Evolutionary conservation across 2,113 vertebrate genomes (phyloP).

Genomic region (Myrmophylax atrothorax): DNA sequence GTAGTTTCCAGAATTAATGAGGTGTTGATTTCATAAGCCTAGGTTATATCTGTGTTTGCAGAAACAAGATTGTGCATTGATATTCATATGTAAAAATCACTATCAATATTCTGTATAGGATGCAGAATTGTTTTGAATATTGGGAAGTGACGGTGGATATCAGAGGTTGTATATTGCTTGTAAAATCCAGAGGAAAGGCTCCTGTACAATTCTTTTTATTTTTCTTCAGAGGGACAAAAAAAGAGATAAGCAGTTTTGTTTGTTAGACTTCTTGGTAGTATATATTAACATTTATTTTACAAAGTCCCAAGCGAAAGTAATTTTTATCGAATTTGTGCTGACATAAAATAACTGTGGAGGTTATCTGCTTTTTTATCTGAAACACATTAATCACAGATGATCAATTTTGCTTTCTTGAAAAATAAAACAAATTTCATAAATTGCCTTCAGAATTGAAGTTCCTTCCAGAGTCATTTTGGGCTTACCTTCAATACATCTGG

Average conservation of each 20-base stretch:
- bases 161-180: neutral
- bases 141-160: neutral
- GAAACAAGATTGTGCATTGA: neutral
- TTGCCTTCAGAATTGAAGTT: neutral
- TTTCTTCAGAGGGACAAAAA: neutral
- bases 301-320: neutral
- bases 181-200: neutral
- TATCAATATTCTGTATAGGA: neutral
- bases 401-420: neutral
- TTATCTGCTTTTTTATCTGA: neutral
- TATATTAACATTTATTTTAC: neutral
- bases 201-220: neutral
- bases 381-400: neutral
- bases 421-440: neutral
- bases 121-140: neutral
- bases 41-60: neutral
- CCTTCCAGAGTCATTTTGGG: neutral
- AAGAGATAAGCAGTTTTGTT: neutral
- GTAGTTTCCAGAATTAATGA: neutral
- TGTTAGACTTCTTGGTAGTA: neutral
- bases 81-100: neutral
- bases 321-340: neutral
- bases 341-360: neutral
- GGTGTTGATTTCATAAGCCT: neutral
- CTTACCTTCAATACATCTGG: neutral